Conservation (phyloP, 2,888 invertebrate genomes). For the Dichetophora obliterata region DNA sequence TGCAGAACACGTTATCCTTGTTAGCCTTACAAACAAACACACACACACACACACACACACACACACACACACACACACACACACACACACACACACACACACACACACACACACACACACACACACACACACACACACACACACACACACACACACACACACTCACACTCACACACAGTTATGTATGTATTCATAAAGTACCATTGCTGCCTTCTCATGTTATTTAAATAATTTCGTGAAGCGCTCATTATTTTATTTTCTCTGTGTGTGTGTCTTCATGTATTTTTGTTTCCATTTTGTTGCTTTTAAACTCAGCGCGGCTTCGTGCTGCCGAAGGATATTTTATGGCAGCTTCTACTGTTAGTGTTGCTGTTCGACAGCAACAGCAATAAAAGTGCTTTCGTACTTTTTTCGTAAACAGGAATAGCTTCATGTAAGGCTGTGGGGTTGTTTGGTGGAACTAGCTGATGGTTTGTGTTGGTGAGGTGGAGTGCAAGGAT, state of each 20-base stretch:
- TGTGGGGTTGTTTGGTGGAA: neutral
- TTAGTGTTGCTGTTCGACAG: too few relatives aligned
- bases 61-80: neutral
- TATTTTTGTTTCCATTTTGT: neutral
- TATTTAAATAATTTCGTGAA: constrained; percentile 13
- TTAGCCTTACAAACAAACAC: neutral
- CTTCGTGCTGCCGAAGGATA: neutral
- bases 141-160: too few relatives aligned
- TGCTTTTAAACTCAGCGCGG: neutral
- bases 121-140: neutral
- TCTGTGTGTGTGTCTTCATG: neutral
- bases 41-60: neutral
- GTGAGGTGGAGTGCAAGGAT: neutral
- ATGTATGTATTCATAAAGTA: neutral
- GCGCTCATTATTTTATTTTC: constrained; percentile 3
- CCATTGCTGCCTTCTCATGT: constrained; percentile 18
- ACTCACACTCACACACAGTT: neutral
- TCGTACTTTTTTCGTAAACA: too few relatives aligned
- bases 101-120: neutral
- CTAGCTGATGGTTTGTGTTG: neutral
- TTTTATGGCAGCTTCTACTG: neutral
- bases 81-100: neutral
- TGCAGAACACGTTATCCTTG: neutral
- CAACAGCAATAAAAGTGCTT: too few relatives aligned
- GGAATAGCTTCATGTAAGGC: neutral